phyloP scores from a whole-genome alignment of 1,140 invertebrate genomes.

The Hypothenemus hampei region DNA sequence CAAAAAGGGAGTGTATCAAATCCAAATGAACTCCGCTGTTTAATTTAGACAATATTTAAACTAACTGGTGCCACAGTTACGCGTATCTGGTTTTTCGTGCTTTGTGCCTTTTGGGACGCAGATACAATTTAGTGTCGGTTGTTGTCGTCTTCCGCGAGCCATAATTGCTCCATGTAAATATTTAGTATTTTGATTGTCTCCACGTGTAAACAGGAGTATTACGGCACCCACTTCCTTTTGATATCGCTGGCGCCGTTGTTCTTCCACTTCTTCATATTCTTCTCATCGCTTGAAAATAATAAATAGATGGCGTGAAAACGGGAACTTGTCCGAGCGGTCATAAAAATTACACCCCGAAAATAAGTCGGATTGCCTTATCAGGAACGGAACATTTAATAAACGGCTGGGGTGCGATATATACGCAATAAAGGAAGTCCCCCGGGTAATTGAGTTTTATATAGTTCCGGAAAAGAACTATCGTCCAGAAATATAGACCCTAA shows the following conservation, averaged over 20 bases:
- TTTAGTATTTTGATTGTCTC: neutral
- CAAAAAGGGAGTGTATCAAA: neutral
- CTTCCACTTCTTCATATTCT: too few relatives aligned
- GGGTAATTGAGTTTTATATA: slow-evolving; percentile 29
- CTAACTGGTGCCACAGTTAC: neutral
- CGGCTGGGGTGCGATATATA: slow-evolving; percentile 26
- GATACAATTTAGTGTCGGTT: neutral
- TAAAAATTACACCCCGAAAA: slow-evolving; percentile 28
- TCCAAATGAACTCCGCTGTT: neutral
- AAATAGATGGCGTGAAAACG: too few relatives aligned
- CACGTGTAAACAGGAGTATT: neutral
- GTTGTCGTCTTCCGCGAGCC: slow-evolving; percentile 1
- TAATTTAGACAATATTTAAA: slow-evolving; percentile 5
- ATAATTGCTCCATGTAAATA: slow-evolving; percentile 1
- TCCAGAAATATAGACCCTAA: slow-evolving; percentile 23
- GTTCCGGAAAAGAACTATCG: slow-evolving; percentile 21
- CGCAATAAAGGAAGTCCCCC: slow-evolving; percentile 27
- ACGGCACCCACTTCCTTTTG: neutral
- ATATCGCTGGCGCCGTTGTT: neutral
- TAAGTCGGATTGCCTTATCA: slow-evolving; percentile 30
- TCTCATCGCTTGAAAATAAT: too few relatives aligned
- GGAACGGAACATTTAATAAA: slow-evolving; percentile 30
- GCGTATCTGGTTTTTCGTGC: slow-evolving; percentile 1
- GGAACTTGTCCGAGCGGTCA: slow-evolving; percentile 15
- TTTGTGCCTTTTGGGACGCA: neutral